These are phyloP conservation scores for Sclerurus mexicanus DNA, from an alignment of 2,113 vertebrate species.

Conservation along the genomic window DNA sequence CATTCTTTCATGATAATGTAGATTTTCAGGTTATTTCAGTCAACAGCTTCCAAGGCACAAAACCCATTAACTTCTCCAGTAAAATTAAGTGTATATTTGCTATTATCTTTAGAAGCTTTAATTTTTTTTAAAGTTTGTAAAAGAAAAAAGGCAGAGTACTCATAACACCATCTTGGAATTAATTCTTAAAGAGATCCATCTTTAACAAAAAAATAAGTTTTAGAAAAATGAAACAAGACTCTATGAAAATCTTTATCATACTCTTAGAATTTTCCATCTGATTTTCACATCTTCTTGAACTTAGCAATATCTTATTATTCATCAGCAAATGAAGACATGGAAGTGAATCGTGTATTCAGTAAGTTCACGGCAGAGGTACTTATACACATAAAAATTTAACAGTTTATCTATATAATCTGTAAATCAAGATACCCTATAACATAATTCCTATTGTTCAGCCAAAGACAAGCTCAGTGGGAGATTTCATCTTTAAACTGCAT, in stretches of 20 bases:
- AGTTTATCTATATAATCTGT: constrained; percentile 38
- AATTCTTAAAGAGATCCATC: neutral
- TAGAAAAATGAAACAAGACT: neutral
- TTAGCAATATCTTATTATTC: neutral
- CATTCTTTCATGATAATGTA: neutral
- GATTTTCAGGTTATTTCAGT: neutral
- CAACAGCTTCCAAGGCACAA: neutral
- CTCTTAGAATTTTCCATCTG: neutral
- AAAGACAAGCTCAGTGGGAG: constrained; percentile 64
- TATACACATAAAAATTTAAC: neutral
- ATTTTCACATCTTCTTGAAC: neutral
- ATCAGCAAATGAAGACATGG: neutral
- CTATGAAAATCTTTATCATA: neutral
- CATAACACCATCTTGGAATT: neutral
- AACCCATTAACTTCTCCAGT: neutral
- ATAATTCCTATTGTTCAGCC: constrained; percentile 58
- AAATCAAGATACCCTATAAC: constrained; percentile 22
- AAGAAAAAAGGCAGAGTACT: neutral
- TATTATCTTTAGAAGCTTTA: neutral
- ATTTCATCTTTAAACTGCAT: constrained; percentile 72
- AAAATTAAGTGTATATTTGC: neutral
- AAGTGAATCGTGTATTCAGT: neutral
- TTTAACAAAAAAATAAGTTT: neutral
- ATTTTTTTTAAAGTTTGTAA: neutral
- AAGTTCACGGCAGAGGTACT: neutral